Evolutionary conservation across 2,888 invertebrate genomes (phyloP).

Genomic region (Diarsia dahlii): DNA sequence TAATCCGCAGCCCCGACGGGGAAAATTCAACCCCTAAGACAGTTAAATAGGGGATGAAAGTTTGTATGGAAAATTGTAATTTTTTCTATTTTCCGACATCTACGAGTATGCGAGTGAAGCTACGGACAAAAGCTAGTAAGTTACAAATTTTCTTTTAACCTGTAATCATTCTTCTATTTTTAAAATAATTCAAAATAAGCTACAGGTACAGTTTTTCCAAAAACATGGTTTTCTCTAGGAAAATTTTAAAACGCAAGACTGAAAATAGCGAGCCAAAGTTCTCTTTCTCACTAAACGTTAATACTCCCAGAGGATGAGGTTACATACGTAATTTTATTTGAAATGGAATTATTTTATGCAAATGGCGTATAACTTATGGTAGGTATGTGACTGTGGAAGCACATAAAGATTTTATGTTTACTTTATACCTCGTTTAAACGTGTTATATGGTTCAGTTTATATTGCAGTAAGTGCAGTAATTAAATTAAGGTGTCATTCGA

Average conservation of each 20-base stretch:
- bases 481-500: slow-evolving; percentile 15
- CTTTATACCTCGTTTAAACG: slow-evolving; percentile 35
- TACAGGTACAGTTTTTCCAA: too few species aligned
- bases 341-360: slow-evolving; percentile 63
- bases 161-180: background rate
- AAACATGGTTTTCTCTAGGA: too few species aligned
- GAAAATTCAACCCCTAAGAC: too few species aligned
- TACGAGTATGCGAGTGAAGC: too few species aligned
- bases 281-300: slow-evolving; percentile 41
- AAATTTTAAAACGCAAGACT: background rate
- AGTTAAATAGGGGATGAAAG: too few species aligned
- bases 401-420: slow-evolving; percentile 45
- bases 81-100: too few species aligned
- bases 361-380: slow-evolving; percentile 53
- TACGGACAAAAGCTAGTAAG: too few species aligned
- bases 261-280: slow-evolving; percentile 18
- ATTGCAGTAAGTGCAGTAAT: slow-evolving; percentile 34
- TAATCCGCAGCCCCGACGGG: too few species aligned
- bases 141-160: background rate
- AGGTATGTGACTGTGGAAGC: slow-evolving; percentile 46
- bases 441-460: slow-evolving; percentile 27
- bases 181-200: background rate
- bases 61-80: too few species aligned
- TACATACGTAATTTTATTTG: slow-evolving; percentile 57
- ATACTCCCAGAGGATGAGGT: slow-evolving; percentile 34